Conservation (phyloP, 2,113 vertebrate species). For the Oncorhynchus clarkii region DNA sequence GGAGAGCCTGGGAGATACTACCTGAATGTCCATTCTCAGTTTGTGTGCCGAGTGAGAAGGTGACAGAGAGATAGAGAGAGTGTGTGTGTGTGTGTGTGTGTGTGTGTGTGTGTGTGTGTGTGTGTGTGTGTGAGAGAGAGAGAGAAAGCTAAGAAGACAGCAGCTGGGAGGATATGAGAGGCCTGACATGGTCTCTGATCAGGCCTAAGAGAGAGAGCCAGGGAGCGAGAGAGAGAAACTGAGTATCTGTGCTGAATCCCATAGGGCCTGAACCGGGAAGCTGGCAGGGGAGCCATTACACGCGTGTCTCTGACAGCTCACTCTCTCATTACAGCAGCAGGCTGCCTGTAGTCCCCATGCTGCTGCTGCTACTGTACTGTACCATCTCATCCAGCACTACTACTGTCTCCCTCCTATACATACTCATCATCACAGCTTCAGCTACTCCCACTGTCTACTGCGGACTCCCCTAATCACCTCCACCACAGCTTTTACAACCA, state of each 20-base stretch:
- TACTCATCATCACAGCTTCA: background rate
- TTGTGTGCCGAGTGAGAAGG: constrained; percentile 11
- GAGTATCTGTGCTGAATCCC: constrained; percentile 61
- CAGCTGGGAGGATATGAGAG: constrained; percentile 28
- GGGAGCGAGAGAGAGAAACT: constrained; percentile 10
- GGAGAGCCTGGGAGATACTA: constrained; percentile 40
- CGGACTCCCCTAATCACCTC: constrained; percentile 1
- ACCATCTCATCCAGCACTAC: constrained; percentile 38
- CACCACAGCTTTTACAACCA: constrained; percentile 3
- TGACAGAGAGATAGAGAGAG: background rate
- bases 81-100: too few species aligned
- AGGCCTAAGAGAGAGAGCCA: constrained; percentile 42
- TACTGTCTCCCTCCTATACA: constrained; percentile 2
- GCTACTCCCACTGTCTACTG: too few species aligned
- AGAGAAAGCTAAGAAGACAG: constrained; percentile 5
- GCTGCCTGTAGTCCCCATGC: constrained; percentile 36
- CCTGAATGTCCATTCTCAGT: constrained; percentile 45
- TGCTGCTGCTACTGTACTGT: background rate
- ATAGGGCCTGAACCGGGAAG: constrained; percentile 67
- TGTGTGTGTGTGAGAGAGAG: too few species aligned
- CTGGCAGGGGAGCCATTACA: constrained; percentile 74
- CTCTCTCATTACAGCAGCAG: constrained; percentile 71
- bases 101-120: too few species aligned
- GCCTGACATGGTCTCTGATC: constrained; percentile 26
- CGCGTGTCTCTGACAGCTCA: constrained; percentile 72